A percentile compares a stretch with the other conserved stretches of the same genome.
Conservation (phyloP, 2,113 vertebrate genomes). For the Nesogale talazaci region DNA sequence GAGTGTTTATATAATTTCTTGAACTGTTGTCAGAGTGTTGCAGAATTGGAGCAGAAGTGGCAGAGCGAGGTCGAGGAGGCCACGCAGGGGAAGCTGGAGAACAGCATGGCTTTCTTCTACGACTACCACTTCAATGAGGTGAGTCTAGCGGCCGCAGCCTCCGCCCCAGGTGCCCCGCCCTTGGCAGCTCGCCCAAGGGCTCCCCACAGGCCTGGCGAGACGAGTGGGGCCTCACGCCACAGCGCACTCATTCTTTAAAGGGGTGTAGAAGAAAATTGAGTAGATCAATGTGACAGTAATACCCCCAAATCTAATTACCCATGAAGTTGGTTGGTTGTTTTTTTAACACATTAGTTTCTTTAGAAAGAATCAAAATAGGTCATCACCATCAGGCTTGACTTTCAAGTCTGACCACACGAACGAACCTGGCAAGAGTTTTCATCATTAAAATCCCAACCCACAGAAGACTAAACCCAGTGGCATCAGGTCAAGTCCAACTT, state of each 20-base stretch:
- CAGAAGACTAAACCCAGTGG: not conserved
- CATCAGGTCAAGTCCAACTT: not conserved
- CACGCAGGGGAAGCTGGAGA: conserved; percentile 95
- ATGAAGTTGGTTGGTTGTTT: conserved; percentile 41
- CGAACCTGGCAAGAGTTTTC: conserved; percentile 13
- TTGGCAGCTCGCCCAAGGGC: not conserved
- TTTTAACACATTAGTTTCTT: conserved; percentile 1
- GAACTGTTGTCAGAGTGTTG: conserved; percentile 91
- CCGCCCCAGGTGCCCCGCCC: not conserved
- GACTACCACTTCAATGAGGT: conserved; percentile 99
- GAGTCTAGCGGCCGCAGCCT: conserved; percentile 6
- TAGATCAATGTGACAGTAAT: not conserved
- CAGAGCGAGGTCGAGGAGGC: conserved; percentile 97
- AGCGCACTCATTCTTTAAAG: not conserved
- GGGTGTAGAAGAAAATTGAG: conserved; percentile 12
- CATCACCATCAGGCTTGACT: conserved; percentile 47
- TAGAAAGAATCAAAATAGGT: conserved; percentile 5
- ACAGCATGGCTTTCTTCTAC: conserved; percentile 96
- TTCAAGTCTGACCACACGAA: conserved; percentile 10
- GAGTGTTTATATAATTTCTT: not conserved
- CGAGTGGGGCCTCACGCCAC: not conserved
- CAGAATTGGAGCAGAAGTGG: conserved; percentile 98
- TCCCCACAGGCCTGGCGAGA: fast-evolving
- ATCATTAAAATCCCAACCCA: conserved; percentile 50
- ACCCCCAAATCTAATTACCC: not conserved